Evolutionary conservation across 2,888 invertebrate species (phyloP).

Genomic region (Amblyjoppa proteus): DNA sequence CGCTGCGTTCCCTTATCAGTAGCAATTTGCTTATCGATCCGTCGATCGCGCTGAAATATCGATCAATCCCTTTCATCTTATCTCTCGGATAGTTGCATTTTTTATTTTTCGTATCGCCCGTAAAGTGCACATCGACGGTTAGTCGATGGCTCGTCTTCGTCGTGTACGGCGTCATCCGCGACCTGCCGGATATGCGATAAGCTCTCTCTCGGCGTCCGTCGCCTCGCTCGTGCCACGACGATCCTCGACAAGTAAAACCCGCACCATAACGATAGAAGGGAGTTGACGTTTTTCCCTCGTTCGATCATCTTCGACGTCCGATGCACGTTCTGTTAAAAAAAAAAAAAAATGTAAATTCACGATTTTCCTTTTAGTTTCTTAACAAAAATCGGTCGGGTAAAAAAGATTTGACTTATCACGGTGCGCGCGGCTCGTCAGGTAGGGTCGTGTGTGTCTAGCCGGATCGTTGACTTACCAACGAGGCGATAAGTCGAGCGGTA

Average conservation of each 20-base stretch:
- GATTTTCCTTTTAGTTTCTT: not conserved
- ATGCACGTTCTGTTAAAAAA: not conserved
- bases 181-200: slow-evolving; percentile 64
- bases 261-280: slow-evolving; percentile 47
- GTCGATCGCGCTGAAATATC: not conserved
- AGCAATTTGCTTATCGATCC: not conserved
- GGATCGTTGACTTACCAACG: not conserved
- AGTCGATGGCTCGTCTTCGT: slow-evolving; percentile 38
- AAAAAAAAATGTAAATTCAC: not conserved
- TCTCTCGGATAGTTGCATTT: not conserved
- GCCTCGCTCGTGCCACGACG: slow-evolving; percentile 46
- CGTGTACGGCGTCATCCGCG: slow-evolving; percentile 54
- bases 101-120: not conserved
- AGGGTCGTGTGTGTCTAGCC: not conserved
- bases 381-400: not conserved
- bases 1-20: not conserved
- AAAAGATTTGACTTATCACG: not conserved
- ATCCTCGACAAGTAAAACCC: slow-evolving; percentile 48
- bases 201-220: slow-evolving; percentile 55
- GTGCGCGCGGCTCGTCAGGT: not conserved
- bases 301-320: slow-evolving; percentile 2
- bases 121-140: not conserved
- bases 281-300: slow-evolving; percentile 24
- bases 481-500: slow-evolving; percentile 10
- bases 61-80: not conserved